These are phyloP conservation scores for Drosophila emarginata DNA, from an alignment of 2,888 invertebrate genomes.

Conservation along the genomic window DNA sequence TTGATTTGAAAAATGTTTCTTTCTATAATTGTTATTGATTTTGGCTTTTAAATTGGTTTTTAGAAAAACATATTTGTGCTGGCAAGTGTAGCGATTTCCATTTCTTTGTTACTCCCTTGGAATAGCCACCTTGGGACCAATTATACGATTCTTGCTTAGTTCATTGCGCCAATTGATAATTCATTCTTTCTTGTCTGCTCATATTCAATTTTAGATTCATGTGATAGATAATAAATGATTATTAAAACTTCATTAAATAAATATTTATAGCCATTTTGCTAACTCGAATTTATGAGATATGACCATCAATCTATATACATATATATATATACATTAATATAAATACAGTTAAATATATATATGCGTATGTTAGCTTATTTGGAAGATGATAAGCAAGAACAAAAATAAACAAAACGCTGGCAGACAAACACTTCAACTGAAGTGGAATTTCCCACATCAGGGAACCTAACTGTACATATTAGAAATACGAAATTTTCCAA, in stretches of 20 bases:
- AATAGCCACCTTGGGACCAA: not conserved
- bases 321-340: too few species aligned
- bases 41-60: too few species aligned
- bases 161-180: constrained; percentile 1
- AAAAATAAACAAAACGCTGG: constrained; percentile 20
- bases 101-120: not conserved
- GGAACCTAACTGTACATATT: not conserved
- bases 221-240: constrained; percentile 33
- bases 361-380: not conserved
- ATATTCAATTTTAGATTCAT: constrained; percentile 31
- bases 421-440: constrained; percentile 26
- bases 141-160: not conserved
- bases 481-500: constrained; percentile 20
- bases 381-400: constrained; percentile 23
- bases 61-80: not conserved
- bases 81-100: not conserved
- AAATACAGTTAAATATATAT: too few species aligned
- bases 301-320: not conserved
- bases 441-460: constrained; percentile 38
- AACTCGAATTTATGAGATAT: constrained; percentile 36
- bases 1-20: too few species aligned
- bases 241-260: constrained; percentile 37
- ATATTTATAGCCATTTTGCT: constrained; percentile 30
- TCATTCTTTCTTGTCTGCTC: constrained; percentile 7
- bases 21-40: too few species aligned